These are phyloP conservation scores for Lycocerus yunnanus DNA, from an alignment of 2,888 invertebrate species.

Conservation along the genomic window DNA sequence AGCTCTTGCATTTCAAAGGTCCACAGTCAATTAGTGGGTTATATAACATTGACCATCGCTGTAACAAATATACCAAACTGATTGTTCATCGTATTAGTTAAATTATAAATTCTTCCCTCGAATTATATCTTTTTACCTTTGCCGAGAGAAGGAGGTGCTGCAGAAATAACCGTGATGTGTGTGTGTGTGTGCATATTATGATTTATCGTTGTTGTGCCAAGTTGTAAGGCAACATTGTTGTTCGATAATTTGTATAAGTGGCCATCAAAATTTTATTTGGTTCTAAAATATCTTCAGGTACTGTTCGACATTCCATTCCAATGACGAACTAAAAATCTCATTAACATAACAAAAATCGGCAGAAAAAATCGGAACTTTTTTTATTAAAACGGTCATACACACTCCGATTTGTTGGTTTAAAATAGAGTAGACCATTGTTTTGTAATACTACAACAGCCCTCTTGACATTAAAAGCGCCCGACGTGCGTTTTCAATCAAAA, in stretches of 20 bases:
- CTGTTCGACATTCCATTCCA: not conserved
- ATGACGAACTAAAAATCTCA: not conserved
- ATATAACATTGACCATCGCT: constrained; percentile 4
- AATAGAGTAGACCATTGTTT: not conserved
- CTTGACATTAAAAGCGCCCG: not conserved
- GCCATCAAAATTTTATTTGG: constrained; percentile 15
- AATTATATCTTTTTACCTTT: not conserved
- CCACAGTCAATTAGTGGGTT: constrained; percentile 16
- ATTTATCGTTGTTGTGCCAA: not conserved
- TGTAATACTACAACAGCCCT: not conserved
- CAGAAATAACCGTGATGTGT: not conserved
- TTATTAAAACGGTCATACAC: not conserved
- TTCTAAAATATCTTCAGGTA: not conserved
- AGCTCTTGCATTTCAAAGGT: constrained; percentile 1
- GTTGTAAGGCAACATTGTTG: constrained; percentile 16
- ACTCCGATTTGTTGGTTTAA: not conserved
- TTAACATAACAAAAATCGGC: not conserved
- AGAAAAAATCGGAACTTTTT: not conserved
- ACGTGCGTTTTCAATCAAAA: constrained; percentile 9
- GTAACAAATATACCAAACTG: not conserved
- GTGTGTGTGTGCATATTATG: not conserved
- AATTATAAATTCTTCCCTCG: not conserved
- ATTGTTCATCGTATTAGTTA: not conserved
- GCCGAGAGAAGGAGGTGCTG: not conserved
- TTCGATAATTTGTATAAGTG: constrained; percentile 22